Evolutionary conservation across 2,888 invertebrate species (phyloP).

Genomic region (Leptopilina drosophilae): DNA sequence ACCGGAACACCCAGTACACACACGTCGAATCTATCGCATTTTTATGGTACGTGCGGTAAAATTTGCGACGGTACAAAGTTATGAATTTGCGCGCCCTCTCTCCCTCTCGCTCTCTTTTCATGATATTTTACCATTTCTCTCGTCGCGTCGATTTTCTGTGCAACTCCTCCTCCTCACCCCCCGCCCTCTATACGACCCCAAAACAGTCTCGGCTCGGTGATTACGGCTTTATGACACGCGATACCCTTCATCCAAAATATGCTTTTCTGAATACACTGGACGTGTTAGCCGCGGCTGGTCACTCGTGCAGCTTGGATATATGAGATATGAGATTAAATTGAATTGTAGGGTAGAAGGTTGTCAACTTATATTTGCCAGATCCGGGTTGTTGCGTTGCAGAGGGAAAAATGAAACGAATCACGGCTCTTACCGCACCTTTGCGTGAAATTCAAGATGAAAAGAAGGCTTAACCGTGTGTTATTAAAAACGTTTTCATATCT

Average conservation of each 20-base stretch:
- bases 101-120: conserved; percentile 22
- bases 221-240: conserved; percentile 70
- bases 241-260: conserved; percentile 71
- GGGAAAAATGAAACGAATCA: not conserved
- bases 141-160: conserved; percentile 18
- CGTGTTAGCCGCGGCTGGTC: conserved; percentile 28
- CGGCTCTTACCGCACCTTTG: not conserved
- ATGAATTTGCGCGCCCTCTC: conserved; percentile 58
- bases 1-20: conserved; percentile 20
- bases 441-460: conserved; percentile 21
- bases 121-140: conserved; percentile 38
- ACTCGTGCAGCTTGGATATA: conserved; percentile 32
- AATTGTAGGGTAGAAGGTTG: conserved; percentile 2
- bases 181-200: conserved; percentile 40
- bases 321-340: conserved; percentile 29
- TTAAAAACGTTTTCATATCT: conserved; percentile 3
- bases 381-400: not conserved
- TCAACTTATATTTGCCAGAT: conserved; percentile 17
- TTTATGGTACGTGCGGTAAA: conserved; percentile 64
- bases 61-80: conserved; percentile 65
- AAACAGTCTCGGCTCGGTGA: conserved; percentile 55
- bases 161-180: conserved; percentile 13
- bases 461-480: conserved; percentile 4
- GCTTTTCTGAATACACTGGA: conserved; percentile 37
- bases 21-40: conserved; percentile 46